phyloP scores from a whole-genome alignment of 2,113 vertebrate genomes.

The Pseudopipra pipra region DNA sequence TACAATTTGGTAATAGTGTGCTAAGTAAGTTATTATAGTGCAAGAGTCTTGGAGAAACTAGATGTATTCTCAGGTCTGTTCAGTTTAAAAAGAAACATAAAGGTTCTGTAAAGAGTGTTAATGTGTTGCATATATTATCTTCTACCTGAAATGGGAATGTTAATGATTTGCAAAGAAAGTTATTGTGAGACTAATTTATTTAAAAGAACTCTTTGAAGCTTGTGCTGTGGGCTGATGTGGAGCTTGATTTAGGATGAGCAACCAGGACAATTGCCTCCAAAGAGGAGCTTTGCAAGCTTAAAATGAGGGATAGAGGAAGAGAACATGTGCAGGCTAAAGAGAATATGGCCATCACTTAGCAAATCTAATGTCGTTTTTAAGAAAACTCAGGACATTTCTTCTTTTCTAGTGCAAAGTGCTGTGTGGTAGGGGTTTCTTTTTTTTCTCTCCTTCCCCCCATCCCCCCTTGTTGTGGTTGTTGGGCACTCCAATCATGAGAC shows the following conservation, averaged over 20 bases:
- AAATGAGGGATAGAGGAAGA: neutral
- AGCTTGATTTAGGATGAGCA: neutral
- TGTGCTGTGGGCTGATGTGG: neutral
- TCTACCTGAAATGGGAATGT: slow-evolving; percentile 50
- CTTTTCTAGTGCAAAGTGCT: neutral
- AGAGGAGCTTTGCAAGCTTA: neutral
- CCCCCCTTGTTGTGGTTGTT: too few species aligned
- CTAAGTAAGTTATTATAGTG: slow-evolving; percentile 68
- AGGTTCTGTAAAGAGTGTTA: slow-evolving; percentile 37
- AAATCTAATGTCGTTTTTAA: neutral
- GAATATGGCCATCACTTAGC: neutral
- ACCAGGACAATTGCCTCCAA: neutral
- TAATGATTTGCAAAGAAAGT: slow-evolving; percentile 1
- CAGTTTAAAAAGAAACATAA: slow-evolving; percentile 51
- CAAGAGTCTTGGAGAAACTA: neutral
- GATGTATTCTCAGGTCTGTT: slow-evolving; percentile 30
- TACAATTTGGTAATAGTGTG: slow-evolving; percentile 27
- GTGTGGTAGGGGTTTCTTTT: fast-evolving
- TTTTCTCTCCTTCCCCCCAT: too few species aligned
- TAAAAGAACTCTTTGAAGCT: slow-evolving; percentile 24
- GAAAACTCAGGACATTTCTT: neutral
- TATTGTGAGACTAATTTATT: slow-evolving; percentile 45
- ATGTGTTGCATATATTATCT: slow-evolving; percentile 60
- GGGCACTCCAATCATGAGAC: neutral
- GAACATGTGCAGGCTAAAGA: neutral